Conservation (phyloP, 2,888 invertebrate species). For the Cataglyphis altisquamis region DNA sequence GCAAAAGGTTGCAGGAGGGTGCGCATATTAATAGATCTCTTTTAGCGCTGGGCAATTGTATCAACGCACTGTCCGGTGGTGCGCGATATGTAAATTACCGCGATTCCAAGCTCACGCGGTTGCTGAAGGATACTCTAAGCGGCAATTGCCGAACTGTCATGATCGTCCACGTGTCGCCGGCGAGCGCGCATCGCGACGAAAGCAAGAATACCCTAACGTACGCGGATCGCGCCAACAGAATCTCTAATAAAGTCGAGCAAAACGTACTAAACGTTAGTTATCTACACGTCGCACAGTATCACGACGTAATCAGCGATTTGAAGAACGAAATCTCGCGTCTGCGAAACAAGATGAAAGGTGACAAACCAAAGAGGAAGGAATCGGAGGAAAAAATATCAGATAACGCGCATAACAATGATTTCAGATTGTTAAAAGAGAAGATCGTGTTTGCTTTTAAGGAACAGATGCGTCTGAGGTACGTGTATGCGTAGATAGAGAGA, state of each 20-base stretch:
- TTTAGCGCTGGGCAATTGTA: slow-evolving; percentile 97
- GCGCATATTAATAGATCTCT: slow-evolving; percentile 98
- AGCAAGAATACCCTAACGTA: slow-evolving; percentile 97
- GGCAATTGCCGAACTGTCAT: slow-evolving; percentile 98
- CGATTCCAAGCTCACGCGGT: slow-evolving; percentile 97
- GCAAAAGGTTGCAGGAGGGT: slow-evolving; percentile 95
- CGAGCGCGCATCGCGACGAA: slow-evolving; percentile 94
- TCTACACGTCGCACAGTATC: slow-evolving; percentile 93
- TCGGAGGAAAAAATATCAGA: slow-evolving; percentile 74
- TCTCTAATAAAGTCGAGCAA: slow-evolving; percentile 93
- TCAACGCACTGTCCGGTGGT: slow-evolving; percentile 96
- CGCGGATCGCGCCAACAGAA: slow-evolving; percentile 97
- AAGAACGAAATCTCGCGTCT: slow-evolving; percentile 94
- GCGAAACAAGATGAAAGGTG: slow-evolving; percentile 93
- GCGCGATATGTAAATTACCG: slow-evolving; percentile 97
- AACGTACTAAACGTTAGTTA: slow-evolving; percentile 88
- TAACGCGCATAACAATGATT: slow-evolving; percentile 85
- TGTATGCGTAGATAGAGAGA: neutral
- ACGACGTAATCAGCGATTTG: slow-evolving; percentile 93
- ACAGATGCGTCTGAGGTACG: slow-evolving; percentile 94
- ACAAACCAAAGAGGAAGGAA: slow-evolving; percentile 83
- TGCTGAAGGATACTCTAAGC: slow-evolving; percentile 94
- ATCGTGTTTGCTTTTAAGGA: slow-evolving; percentile 96
- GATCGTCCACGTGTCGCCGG: slow-evolving; percentile 98
- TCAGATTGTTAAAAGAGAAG: slow-evolving; percentile 92